phyloP scores from a whole-genome alignment of 2,113 vertebrate genomes.

The Sinocyclocheilus maitianheensis region DNA sequence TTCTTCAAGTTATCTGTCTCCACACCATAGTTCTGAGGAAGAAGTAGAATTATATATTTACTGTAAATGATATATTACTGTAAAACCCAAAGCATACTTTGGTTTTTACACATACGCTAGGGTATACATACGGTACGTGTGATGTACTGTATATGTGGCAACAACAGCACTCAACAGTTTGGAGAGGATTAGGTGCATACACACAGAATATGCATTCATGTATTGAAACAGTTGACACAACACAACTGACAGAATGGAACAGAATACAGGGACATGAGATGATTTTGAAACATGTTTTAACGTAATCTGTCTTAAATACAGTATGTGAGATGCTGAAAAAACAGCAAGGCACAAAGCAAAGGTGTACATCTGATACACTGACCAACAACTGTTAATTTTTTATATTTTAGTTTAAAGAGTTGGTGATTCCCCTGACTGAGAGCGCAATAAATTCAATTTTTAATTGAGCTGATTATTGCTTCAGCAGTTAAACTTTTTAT shows the following conservation, averaged over 20 bases:
- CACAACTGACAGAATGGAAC: not conserved
- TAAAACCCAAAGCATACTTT: not conserved
- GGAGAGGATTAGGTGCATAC: not conserved
- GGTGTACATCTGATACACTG: too few relatives aligned
- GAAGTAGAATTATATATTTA: constrained; percentile 1
- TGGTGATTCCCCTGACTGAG: too few relatives aligned
- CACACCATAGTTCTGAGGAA: constrained; percentile 91
- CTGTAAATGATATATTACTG: not conserved
- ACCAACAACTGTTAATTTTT: too few relatives aligned
- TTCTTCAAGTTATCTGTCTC: constrained; percentile 96
- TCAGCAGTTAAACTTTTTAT: not conserved
- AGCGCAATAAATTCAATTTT: too few relatives aligned
- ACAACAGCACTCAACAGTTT: not conserved
- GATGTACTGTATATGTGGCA: not conserved
- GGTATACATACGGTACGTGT: not conserved
- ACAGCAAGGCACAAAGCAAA: too few relatives aligned
- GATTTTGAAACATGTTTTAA: not conserved
- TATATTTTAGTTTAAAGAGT: too few relatives aligned
- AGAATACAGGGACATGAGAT: too few relatives aligned
- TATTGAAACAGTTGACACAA: not conserved
- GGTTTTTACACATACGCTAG: not conserved
- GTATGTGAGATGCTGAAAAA: too few relatives aligned
- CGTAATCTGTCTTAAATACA: not conserved
- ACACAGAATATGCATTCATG: not conserved
- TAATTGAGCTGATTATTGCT: not conserved